A percentile compares a stretch with the other conserved stretches of the same genome.
Conservation (phyloP, 2,888 invertebrate genomes). For the Syrista parreyssii region DNA sequence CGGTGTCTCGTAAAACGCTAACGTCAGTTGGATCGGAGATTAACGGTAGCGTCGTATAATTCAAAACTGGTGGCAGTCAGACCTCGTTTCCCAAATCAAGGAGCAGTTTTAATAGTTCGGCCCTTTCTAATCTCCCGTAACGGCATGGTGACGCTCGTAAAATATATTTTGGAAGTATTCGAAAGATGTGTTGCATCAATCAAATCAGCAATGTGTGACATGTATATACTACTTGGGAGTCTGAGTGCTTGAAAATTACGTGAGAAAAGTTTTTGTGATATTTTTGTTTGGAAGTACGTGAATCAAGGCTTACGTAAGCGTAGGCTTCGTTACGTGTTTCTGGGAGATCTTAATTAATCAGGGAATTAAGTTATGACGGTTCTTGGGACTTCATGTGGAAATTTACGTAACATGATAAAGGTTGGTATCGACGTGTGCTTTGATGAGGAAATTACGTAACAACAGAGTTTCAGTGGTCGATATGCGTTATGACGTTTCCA, state of each 20-base stretch:
- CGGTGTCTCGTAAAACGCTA: slow-evolving; percentile 33
- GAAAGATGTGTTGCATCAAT: background rate
- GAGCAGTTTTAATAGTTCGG: slow-evolving; percentile 7
- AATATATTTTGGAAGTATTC: background rate
- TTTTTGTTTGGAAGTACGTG: background rate
- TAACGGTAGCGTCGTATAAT: slow-evolving; percentile 29
- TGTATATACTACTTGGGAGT: background rate
- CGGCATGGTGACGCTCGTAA: background rate
- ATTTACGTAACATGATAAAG: background rate
- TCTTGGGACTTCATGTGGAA: background rate
- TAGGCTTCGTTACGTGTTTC: background rate
- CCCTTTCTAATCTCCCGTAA: background rate
- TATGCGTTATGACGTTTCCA: background rate
- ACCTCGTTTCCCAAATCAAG: background rate
- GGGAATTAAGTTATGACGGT: background rate
- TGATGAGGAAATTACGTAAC: background rate
- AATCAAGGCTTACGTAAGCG: background rate
- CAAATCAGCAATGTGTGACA: background rate
- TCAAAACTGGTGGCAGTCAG: slow-evolving; percentile 6
- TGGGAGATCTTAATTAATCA: background rate
- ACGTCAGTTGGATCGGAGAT: slow-evolving; percentile 37
- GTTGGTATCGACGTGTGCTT: background rate
- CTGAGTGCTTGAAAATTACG: background rate
- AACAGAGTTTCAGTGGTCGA: background rate
- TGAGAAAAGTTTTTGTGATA: background rate